A percentile compares a stretch with the other conserved stretches of the same genome.
phyloP scores from a whole-genome alignment of 2,113 vertebrate genomes.

The western clawed frog (Xenopus tropicalis) region UCB_Xtro_10.0 CM004443.2:104065001-104065500 shows the following conservation, averaged over 20 bases:
- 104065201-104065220: slow-evolving; percentile 74
- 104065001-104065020: slow-evolving; percentile 90
- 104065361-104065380: slow-evolving; percentile 74
- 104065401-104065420: slow-evolving; percentile 94
- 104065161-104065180: background rate
- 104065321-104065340: slow-evolving; percentile 96
- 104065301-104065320: slow-evolving; percentile 91
- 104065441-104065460: background rate
- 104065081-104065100: background rate
- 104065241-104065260: slow-evolving; percentile 95
- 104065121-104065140: too few species aligned
- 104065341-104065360: slow-evolving; percentile 85
- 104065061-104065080: slow-evolving; percentile 75
- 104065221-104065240: slow-evolving; percentile 91
- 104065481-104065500: too few species aligned
- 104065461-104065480: too few species aligned
- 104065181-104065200: too few species aligned
- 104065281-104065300: slow-evolving; percentile 92
- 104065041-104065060: slow-evolving; percentile 93
- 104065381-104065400: slow-evolving; percentile 81
- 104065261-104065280: slow-evolving; percentile 85
- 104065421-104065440: slow-evolving; percentile 66
- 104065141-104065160: too few species aligned
- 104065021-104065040: slow-evolving; percentile 78
- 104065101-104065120: too few species aligned